These are phyloP conservation scores for Ochropleura leucogaster DNA, from an alignment of 2,888 invertebrate genomes.

Conservation along the genomic window DNA sequence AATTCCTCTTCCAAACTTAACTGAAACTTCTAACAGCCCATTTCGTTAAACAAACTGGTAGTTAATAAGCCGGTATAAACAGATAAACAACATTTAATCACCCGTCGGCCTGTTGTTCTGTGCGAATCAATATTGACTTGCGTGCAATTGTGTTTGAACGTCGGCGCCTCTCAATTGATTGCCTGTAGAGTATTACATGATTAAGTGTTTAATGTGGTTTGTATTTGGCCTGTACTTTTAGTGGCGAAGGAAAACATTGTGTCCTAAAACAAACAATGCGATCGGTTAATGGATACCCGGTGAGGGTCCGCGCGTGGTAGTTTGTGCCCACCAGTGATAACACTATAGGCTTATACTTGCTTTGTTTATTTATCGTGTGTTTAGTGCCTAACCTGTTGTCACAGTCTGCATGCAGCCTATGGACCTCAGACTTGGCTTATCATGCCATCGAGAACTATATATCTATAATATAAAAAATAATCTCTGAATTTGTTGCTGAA, in stretches of 20 bases:
- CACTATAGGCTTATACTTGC: not conserved
- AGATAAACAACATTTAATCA: slow-evolving; percentile 54
- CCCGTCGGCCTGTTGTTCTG: slow-evolving; percentile 24
- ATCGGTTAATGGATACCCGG: not conserved
- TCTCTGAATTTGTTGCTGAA: too few relatives aligned
- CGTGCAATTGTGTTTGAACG: slow-evolving; percentile 47
- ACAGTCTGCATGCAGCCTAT: too few relatives aligned
- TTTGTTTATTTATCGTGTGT: too few relatives aligned
- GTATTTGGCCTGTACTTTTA: not conserved
- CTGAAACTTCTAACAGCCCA: not conserved
- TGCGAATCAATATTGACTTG: slow-evolving; percentile 51
- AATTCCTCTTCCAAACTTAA: not conserved
- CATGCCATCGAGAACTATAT: too few relatives aligned
- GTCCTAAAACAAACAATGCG: not conserved
- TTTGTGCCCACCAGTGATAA: not conserved
- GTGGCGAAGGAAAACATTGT: not conserved
- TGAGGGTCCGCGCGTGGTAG: not conserved
- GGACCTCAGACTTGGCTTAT: too few relatives aligned
- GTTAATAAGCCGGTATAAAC: slow-evolving; percentile 27
- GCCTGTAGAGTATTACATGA: slow-evolving; percentile 11
- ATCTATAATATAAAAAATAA: too few relatives aligned
- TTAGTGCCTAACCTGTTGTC: too few relatives aligned
- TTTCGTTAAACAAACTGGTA: slow-evolving; percentile 16
- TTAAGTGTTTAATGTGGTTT: slow-evolving; percentile 3
- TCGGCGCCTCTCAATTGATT: slow-evolving; percentile 42